Base-by-base conservation (phyloP, 2,888 invertebrate species). In the Meliscaeva auricollis region DNA sequence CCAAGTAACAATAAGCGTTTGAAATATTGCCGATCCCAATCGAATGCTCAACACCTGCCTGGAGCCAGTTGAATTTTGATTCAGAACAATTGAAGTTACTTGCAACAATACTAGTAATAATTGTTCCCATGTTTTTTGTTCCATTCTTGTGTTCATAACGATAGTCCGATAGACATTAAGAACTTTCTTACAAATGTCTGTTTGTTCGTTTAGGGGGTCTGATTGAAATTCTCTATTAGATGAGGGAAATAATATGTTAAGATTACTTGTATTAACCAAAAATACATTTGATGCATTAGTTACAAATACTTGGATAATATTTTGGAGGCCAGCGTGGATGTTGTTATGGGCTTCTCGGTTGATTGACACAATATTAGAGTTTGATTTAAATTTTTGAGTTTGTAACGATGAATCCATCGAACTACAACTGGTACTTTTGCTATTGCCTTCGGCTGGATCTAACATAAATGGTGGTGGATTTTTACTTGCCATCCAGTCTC, bases 1-100 rank as follows among this genome's bases (percentile, higher is more conserved):
- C 98, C 99, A 99, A 3, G 98, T 98, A 87, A 99, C 98, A 88
- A 99, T 98, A 62, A 99, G 93, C 0, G 99, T 99, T 94, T 99
- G 96, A 89, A 97, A 96, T 88, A 97, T 94, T 0, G 97, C 97
- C 22, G 96, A 96, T 5, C 97, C 97, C 84, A 97, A 93, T 90
- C 96, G 96, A 35, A 96, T 96, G 46, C 95, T 94, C 89, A 96
- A 91, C 8, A 89, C 89, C 41, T 89, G 88, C 91, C 97, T 97
- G 76, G 95, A 94, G 89, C 95, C 95, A 2, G 96, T 95, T 5
- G 96, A 96, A 81, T 95, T 95, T 90, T 96, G 96, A 88, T 95
- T 95, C 68, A 99, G 93, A 62, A 98, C 97, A 80, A 97, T 94
- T 0, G 98, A 97, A 2, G 98, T 98, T 85, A 99, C 96, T 93